phyloP scores from a whole-genome alignment of 64 coral and sea anemone genomes.

The Actinia tenebrosa region DNA sequence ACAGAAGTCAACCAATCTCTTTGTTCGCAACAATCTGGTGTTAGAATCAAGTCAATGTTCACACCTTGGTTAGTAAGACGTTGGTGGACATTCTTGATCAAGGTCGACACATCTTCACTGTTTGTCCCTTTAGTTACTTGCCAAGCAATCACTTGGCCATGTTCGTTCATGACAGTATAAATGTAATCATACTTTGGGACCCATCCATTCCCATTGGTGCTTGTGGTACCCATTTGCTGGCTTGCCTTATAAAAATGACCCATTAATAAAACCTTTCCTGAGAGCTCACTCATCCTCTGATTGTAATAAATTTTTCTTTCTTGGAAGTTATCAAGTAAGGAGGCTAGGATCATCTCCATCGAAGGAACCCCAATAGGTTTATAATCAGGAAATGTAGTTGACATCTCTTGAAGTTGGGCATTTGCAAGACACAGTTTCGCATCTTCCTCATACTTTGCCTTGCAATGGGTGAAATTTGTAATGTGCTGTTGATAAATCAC shows the following conservation, averaged over 20 bases:
- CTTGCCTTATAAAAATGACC: conserved; percentile 52
- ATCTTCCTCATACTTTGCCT: conserved; percentile 43
- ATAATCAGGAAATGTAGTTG: conserved; percentile 38
- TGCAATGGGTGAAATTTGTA: conserved; percentile 32
- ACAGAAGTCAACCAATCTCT: conserved; percentile 13
- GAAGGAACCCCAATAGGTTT: conserved; percentile 51
- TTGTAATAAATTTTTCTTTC: conserved; percentile 39
- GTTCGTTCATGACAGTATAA: conserved; percentile 58
- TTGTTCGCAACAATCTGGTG: conserved; percentile 46
- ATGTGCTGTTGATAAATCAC: conserved; percentile 46
- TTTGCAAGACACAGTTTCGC: conserved; percentile 21
- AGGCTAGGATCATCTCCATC: conserved; percentile 46
- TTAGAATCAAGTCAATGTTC: conserved; percentile 44
- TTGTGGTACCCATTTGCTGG: conserved; percentile 34
- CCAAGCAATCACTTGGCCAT: conserved; percentile 63
- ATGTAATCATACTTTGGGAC: conserved; percentile 34
- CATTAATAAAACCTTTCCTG: conserved; percentile 34
- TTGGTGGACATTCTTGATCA: conserved; percentile 29
- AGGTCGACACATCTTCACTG: conserved; percentile 11
- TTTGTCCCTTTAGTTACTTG: conserved; percentile 43
- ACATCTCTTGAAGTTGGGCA: neutral
- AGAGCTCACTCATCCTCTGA: conserved; percentile 61
- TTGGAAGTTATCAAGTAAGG: conserved; percentile 41
- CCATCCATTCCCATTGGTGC: conserved; percentile 29
- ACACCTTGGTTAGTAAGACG: conserved; percentile 38